Conservation (phyloP, 2,113 vertebrate genomes). For the Xenus cinereus region DNA sequence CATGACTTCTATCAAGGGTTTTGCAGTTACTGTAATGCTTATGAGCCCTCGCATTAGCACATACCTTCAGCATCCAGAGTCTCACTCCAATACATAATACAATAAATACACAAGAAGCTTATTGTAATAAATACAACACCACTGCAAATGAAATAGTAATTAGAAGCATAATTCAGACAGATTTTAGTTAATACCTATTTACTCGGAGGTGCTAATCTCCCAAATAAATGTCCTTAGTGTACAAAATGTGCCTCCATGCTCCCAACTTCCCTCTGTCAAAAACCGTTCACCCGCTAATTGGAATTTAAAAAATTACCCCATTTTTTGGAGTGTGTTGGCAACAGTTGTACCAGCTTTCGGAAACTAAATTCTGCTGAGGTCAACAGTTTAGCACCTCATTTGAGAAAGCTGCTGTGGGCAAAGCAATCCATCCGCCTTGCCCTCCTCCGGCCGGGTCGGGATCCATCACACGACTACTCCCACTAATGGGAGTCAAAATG, state of each 20-base stretch:
- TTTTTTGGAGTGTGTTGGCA: background rate
- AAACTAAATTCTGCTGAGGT: background rate
- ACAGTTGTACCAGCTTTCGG: background rate
- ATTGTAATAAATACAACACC: slow-evolving; percentile 25
- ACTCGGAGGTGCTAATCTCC: slow-evolving; percentile 38
- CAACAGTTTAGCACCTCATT: background rate
- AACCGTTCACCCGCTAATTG: background rate
- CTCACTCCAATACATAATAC: background rate
- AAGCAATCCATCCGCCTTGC: background rate
- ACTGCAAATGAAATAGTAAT: slow-evolving; percentile 49
- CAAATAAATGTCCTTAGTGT: background rate
- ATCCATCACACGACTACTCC: background rate
- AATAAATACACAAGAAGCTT: slow-evolving; percentile 30
- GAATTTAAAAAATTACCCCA: background rate
- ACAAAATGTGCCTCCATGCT: background rate
- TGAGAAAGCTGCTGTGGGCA: background rate
- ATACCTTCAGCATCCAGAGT: background rate
- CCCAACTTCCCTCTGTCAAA: background rate
- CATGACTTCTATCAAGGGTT: background rate
- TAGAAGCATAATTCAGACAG: slow-evolving; percentile 53
- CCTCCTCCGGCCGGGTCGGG: background rate
- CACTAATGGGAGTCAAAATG: fast-evolving
- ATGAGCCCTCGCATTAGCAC: background rate
- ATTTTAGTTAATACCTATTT: slow-evolving; percentile 63
- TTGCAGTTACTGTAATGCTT: background rate